Conservation (phyloP, 2,113 vertebrate species). For the Seriola quinqueradiata region DNA sequence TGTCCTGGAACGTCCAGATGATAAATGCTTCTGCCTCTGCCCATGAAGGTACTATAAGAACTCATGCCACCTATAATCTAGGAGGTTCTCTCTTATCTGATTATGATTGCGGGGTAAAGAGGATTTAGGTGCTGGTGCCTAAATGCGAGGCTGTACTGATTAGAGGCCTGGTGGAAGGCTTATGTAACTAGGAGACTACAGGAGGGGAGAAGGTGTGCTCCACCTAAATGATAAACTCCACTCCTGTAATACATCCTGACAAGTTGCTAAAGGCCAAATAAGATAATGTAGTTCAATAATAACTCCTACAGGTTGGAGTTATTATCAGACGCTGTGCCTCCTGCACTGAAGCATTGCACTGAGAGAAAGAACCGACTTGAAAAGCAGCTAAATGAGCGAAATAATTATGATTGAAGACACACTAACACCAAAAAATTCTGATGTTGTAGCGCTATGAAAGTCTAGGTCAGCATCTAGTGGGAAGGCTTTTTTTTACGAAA, state of each 20-base stretch:
- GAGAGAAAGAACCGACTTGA: neutral
- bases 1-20: constrained; percentile 56
- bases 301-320: constrained; percentile 13
- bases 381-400: neutral
- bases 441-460: constrained; percentile 15
- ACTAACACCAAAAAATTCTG: neutral
- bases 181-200: constrained; percentile 72
- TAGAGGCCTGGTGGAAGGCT: constrained; percentile 70
- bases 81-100: constrained; percentile 81
- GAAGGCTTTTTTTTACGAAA: constrained; percentile 30
- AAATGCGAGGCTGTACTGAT: constrained; percentile 80
- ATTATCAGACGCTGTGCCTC: constrained; percentile 1
- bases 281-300: constrained; percentile 17
- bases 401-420: neutral
- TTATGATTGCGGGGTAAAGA: constrained; percentile 83
- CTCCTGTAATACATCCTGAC: constrained; percentile 38
- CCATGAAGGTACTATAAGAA: constrained; percentile 53
- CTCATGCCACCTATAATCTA: constrained; percentile 77
- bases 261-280: constrained; percentile 36
- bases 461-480: constrained; percentile 2
- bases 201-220: constrained; percentile 56
- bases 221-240: constrained; percentile 52
- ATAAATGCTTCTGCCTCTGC: constrained; percentile 45
- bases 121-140: constrained; percentile 82
- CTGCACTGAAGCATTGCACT: constrained; percentile 6